Evolutionary conservation across 2,888 invertebrate species (phyloP).

Genomic region (Erynnis tages): DNA sequence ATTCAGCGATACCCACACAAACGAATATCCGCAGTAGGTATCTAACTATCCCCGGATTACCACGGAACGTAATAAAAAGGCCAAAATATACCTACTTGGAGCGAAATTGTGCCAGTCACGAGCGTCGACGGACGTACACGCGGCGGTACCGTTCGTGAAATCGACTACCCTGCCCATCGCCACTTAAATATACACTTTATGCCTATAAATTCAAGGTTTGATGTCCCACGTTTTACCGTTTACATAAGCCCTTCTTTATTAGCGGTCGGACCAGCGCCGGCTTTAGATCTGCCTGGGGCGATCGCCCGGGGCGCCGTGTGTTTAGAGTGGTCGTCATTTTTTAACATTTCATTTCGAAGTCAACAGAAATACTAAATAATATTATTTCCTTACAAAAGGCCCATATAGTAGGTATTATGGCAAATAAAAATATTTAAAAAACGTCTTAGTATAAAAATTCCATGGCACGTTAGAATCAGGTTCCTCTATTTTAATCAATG

Average conservation of each 20-base stretch:
- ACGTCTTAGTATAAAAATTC: too few species aligned
- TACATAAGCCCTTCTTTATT: constrained; percentile 37
- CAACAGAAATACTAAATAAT: too few species aligned
- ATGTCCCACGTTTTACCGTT: constrained; percentile 44
- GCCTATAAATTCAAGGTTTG: constrained; percentile 50
- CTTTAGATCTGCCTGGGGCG: too few species aligned
- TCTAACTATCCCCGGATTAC: constrained; percentile 42
- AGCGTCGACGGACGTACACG: constrained; percentile 55
- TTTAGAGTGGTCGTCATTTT: too few species aligned
- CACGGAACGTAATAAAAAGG: constrained; percentile 69
- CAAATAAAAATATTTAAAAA: too few species aligned
- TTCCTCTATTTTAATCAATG: too few species aligned
- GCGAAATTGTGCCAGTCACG: constrained; percentile 78
- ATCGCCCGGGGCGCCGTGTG: too few species aligned
- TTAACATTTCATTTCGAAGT: too few species aligned
- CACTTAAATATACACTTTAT: constrained; percentile 60
- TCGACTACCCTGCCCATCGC: constrained; percentile 58
- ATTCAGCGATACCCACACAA: constrained; percentile 22
- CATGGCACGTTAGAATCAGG: too few species aligned
- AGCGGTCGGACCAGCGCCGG: too few species aligned
- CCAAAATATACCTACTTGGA: constrained; percentile 66
- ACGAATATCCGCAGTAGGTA: constrained; percentile 12
- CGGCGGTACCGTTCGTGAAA: constrained; percentile 68
- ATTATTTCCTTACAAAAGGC: too few species aligned
- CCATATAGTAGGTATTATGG: too few species aligned